Base-by-base conservation (phyloP, 2,888 invertebrate genomes). In the Macaria liturata region DNA sequence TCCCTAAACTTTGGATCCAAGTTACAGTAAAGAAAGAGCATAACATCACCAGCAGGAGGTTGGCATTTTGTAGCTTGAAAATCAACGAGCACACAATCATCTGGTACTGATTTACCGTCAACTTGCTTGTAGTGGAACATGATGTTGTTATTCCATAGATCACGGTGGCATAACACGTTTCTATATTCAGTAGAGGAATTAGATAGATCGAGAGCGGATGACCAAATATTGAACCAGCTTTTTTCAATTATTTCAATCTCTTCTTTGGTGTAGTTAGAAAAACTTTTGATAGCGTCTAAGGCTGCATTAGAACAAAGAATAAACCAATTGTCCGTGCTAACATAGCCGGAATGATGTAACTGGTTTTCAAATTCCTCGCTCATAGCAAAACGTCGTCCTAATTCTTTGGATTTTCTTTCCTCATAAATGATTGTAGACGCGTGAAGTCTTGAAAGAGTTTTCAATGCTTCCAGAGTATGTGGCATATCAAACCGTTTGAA, bases 1-100 rank as follows among this genome's bases (percentile, higher is more conserved):
- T 92, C 82, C n/a, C 94, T 81, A 55, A 91, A 87, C 50, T 79
- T 76, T 1, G 84, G 78, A 9, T 92, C 84, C 37, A 93, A 80
- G 69, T 93, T 93, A 51, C 94, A 86, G 69, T 92, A 92, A 1
- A 95, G 77, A 32, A 93, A 80, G 32, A 92, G 78, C 76, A 93
- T 89, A 1, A 95, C 83, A 68, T 96, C 96, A 47, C 94, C 90
- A 30, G 94, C 93, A 0, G 95, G 94, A 0, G 95, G 95, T 9
- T 93, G 93, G 72, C 94, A 95, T 32, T 94, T 89, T 0, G 93
- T 84, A 50, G 95, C 86, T 80, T 96, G 96, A 71, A 94, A 96
- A 78, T 96, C 96, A 3, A 96, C 93, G 7, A 96, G 75, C 39
- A 94, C 74, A 66, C 95, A 94, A 34, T 93, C 91, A 3, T 93